Evolutionary conservation across 2,113 vertebrate species (phyloP).

Genomic region (Hippocampus mohnikei): DNA sequence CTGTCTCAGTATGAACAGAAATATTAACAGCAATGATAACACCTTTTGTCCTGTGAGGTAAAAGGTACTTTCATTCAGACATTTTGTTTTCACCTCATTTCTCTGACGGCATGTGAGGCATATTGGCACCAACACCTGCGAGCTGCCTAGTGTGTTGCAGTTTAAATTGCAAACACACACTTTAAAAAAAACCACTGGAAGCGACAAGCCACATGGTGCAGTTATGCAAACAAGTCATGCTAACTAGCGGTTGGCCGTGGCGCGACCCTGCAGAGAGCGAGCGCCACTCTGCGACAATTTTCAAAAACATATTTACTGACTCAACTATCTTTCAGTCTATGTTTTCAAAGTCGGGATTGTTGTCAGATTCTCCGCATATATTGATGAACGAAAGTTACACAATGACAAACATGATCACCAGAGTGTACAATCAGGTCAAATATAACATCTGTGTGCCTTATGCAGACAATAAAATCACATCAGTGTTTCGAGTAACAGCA

Average conservation of each 20-base stretch:
- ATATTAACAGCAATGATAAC: background rate
- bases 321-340: background rate
- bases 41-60: background rate
- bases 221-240: background rate
- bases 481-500: constrained; percentile 22
- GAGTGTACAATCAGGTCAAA: constrained; percentile 6
- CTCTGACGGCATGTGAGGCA: background rate
- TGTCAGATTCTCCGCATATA: background rate
- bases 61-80: background rate
- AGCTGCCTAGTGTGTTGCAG: background rate
- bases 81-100: background rate
- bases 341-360: background rate
- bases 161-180: background rate
- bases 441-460: constrained; percentile 19
- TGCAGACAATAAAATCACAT: constrained; percentile 5
- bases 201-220: background rate
- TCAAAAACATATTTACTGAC: background rate
- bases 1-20: background rate
- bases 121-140: background rate
- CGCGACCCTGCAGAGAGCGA: background rate
- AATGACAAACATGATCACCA: background rate
- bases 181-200: background rate
- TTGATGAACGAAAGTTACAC: background rate
- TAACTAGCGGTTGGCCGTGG: background rate
- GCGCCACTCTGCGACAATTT: background rate